phyloP scores from a whole-genome alignment of 2,797 vertebrate genomes.

The Spinus olivaceus region DNA sequence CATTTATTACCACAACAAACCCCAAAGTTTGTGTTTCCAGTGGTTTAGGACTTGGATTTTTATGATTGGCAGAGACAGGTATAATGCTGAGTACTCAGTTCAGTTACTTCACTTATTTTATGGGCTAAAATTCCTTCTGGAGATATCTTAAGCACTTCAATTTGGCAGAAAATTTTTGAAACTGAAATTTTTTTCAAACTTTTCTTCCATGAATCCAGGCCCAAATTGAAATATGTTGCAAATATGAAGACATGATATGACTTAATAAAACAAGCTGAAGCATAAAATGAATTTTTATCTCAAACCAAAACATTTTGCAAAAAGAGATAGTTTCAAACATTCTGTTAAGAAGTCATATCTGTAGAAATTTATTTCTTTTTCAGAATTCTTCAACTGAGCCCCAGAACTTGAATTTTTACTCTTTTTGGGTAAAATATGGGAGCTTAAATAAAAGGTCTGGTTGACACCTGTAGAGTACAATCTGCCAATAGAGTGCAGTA shows the following conservation, averaged over 20 bases:
- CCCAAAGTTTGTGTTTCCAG: neutral
- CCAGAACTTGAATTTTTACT: neutral
- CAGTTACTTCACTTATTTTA: neutral
- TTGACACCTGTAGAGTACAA: neutral
- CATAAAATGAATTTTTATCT: neutral
- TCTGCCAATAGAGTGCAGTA: neutral
- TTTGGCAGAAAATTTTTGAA: neutral
- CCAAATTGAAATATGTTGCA: neutral
- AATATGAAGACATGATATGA: neutral
- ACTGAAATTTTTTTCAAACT: neutral
- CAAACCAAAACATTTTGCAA: neutral
- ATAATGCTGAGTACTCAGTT: neutral
- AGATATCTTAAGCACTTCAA: neutral
- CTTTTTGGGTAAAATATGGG: neutral
- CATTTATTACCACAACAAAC: neutral
- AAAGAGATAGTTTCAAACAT: neutral
- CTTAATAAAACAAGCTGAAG: neutral
- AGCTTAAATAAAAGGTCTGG: neutral
- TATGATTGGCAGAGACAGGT: neutral
- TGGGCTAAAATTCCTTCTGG: neutral
- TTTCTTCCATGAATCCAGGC: neutral
- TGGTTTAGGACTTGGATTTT: neutral
- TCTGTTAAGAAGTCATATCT: neutral
- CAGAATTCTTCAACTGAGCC: neutral
- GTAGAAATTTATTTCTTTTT: neutral